phyloP scores from a whole-genome alignment of 2,113 vertebrate genomes.

The Mastomys natalensis region DNA sequence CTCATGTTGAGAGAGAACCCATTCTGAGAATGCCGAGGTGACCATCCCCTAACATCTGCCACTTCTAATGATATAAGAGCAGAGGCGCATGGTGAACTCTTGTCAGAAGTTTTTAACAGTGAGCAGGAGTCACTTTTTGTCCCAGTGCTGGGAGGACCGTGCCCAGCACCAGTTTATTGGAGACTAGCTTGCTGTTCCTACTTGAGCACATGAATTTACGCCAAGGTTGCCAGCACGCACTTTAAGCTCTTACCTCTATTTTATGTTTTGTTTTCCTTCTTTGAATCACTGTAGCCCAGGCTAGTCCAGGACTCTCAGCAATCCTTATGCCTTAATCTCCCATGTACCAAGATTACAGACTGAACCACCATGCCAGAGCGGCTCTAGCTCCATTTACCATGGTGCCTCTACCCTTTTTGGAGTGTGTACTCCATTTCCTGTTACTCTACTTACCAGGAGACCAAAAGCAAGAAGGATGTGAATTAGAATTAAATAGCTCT shows the following conservation, averaged over 20 bases:
- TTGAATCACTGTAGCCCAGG: background rate
- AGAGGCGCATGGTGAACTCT: background rate
- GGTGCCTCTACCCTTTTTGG: background rate
- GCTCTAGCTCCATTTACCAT: background rate
- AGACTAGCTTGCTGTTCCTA: background rate
- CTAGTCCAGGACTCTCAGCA: background rate
- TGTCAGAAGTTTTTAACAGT: background rate
- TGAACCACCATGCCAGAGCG: too few species aligned
- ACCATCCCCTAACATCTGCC: background rate
- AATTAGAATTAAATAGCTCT: constrained; percentile 22
- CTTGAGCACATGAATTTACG: background rate
- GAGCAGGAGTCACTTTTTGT: background rate
- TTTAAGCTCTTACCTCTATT: background rate
- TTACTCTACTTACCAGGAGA: constrained; percentile 1
- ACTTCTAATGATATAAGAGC: background rate
- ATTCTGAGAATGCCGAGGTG: background rate
- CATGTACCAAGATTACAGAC: background rate
- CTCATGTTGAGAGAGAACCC: background rate
- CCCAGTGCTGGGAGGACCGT: too few species aligned
- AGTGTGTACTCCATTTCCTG: constrained; percentile 10
- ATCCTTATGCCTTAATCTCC: background rate
- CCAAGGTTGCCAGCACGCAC: background rate
- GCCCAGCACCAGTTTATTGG: too few species aligned
- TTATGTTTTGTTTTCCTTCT: background rate
- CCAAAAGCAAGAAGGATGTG: background rate